Evolutionary conservation across 2,797 vertebrate species (phyloP), one percentile per base, ranked within the genome.

Genomic region (Sebastes ruberrimus): DNA sequence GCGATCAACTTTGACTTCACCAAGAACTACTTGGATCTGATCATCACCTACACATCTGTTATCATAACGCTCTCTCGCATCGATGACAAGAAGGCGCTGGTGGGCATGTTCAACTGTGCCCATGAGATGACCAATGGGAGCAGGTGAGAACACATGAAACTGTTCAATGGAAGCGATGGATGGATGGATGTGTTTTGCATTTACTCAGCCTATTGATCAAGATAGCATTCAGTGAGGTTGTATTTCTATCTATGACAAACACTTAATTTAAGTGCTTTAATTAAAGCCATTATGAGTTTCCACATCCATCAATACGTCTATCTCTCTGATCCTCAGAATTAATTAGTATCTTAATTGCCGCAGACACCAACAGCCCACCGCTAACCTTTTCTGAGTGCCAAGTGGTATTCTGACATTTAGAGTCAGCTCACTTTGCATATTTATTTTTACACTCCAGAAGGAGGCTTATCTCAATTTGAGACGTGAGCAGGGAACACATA

Each of bases 51-150:
- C 61, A 92, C 96, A 1, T 98, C 97, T 5, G 96, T 99, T 0
- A 96, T 99, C 83, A 81, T 98, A 38, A 95, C 96, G 80, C 93
- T 99, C 42, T 97, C 97, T 8, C 97, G 98, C 68, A 96, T 97
- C 0, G 98, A 99, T 55, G 98, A 99, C 66, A 97, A 97, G 81
- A 97, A 97, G 75, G 71, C 92, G 9, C 93, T 99, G 78, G 95
- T 97, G n/a, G 97, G 97, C 11, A 92, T 97, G 91, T 98, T 96
- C 93, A 98, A 98, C 92, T 97, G 97, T 7, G 97, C 98, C 32
- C 96, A 97, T 6, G 97, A 99, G 93, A 97, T 99, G 97, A 93
- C 93, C 25, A 97, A 97, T 0, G 98, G 98, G 3, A 93, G 90
- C 71, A 94, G 97, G 98, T 99, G 71, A 87, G 83, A 14, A 60